phyloP scores from a whole-genome alignment of 1,140 invertebrate species.

The Caenorhabditis tropicalis region DNA sequence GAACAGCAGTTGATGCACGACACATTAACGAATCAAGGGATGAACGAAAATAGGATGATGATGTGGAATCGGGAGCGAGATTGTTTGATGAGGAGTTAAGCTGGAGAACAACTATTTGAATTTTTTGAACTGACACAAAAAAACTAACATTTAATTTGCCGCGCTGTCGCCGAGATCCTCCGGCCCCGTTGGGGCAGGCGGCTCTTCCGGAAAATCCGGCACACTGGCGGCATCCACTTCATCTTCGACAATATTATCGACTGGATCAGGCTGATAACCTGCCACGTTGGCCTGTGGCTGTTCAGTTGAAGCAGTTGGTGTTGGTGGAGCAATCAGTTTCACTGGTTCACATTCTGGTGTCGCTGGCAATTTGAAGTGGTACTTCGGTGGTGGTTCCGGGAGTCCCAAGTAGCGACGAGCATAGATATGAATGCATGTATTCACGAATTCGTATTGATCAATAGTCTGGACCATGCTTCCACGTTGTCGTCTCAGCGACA shows the following conservation, averaged over 20 bases:
- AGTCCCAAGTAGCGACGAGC: not conserved
- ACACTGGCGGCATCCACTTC: not conserved
- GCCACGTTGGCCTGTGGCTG: not conserved
- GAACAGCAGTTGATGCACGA: not conserved
- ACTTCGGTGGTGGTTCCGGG: not conserved
- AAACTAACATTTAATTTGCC: conserved; percentile 12
- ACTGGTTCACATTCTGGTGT: not conserved
- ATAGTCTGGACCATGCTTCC: conserved; percentile 78
- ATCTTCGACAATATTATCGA: not conserved
- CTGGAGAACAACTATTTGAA: not conserved
- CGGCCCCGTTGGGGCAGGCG: conserved; percentile 32
- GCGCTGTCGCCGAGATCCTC: conserved; percentile 26
- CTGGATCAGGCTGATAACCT: not conserved
- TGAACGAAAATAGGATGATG: not conserved
- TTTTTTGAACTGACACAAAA: too few species aligned
- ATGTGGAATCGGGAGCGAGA: not conserved
- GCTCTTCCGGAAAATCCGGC: conserved; percentile 39
- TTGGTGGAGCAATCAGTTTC: not conserved
- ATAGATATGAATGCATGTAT: conserved; percentile 46
- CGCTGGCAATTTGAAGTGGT: not conserved
- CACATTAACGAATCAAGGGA: not conserved
- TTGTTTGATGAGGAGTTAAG: not conserved
- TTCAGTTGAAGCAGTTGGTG: not conserved
- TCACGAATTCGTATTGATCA: conserved; percentile 56
- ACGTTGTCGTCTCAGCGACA: conserved; percentile 76